Base-by-base conservation (phyloP, 2,113 vertebrate genomes). In the Gopherus flavomarginatus region DNA sequence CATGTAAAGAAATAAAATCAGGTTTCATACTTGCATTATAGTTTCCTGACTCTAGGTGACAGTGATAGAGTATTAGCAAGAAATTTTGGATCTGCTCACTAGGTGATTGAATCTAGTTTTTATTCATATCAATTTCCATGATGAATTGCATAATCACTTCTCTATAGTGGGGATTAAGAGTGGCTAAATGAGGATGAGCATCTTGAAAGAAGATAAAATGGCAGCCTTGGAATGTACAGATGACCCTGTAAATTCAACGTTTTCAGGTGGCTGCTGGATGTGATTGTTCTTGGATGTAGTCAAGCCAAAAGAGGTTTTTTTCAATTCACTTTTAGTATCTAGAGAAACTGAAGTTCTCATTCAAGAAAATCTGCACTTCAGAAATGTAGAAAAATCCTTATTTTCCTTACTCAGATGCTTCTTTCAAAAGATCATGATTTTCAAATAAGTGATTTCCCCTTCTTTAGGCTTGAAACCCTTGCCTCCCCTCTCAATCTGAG, bases 211-310 rank as follows among this genome's bases (percentile, higher is more conserved):
- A 35, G 82, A 83, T 86, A 54, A 65, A 91, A 94, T 95, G 49
- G 81, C 72, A 85, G 96, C 85, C 94, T 62, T 81, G 77, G 93
- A 90, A 52, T 92, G 80, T 86, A 57, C 92, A n/a, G 5, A 83
- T n/a, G 65, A 65, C 84, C 82, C 56, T 65, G 79, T 88, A 59
- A 72, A 92, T 96, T 92, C 92, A 80, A 96, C 72, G 93, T 90
- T 94, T 89, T 93, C 17, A 90, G 94, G 89, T 90, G 75, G 92
- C 95, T 90, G 95, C 92, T 97, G 94, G 94, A 88, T 95, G 95
- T 97, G 94, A 97, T 97, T 95, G n/a, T 96, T 69, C 89, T 54
- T 91, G 95, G 93, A 96, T 89, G 62, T 93, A 96, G 93, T 89
- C 1, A 82, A 95, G 96, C 93, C 92, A 95, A 85, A 94, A 72